Evolutionary conservation across 64 coral and sea anemone genomes (phyloP), one percentile per base, ranked within the genome.

Genomic region (Montipora foliosa): DNA sequence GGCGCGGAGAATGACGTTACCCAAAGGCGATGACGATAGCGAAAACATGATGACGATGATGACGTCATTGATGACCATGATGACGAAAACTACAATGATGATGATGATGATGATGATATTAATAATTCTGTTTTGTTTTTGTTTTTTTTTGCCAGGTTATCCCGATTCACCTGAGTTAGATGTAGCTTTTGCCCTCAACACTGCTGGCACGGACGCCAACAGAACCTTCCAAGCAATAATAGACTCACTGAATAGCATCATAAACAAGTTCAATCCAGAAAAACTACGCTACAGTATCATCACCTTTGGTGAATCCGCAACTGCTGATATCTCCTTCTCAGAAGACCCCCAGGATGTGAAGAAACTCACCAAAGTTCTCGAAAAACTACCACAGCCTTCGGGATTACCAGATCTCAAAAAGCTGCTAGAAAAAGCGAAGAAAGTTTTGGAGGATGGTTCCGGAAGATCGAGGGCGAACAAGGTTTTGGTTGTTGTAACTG

Each of bases 231-330:
- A 57, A 11, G 53, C 11, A 8, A 11, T 57, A 57, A 57, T 11
- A 57, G 53, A 57, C 53, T 57, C 53, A 11, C 11, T 57, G 53
- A 88, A 88, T 8, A 80, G 44, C 7, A 62, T 91, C 47, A 17
- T 97, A 15, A 47, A 89, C 37, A 82, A 88, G 44, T 90, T 94
- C 71, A 81, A 83, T 19, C 66, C 75, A 46, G 81, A 66, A 2
- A 87, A 74, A 57, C 87, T 94, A 19, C 83, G 61, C 4, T 97
- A 94, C 83, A 88, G 92, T 13, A 49, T 94, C 19, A 81, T 97
- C 20, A 60, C 89, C 1, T 94, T 87, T 90, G 95, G 88, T 14
- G 86, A 59, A 9, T 50, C 55, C 13, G 79, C 82, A 48, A 50
- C 45, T 9, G 44, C 61, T 7, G 92, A 62, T 17, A 22, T 90